phyloP scores from a whole-genome alignment of 2,888 invertebrate genomes.

The Amblyjoppa fuscipennis region DNA sequence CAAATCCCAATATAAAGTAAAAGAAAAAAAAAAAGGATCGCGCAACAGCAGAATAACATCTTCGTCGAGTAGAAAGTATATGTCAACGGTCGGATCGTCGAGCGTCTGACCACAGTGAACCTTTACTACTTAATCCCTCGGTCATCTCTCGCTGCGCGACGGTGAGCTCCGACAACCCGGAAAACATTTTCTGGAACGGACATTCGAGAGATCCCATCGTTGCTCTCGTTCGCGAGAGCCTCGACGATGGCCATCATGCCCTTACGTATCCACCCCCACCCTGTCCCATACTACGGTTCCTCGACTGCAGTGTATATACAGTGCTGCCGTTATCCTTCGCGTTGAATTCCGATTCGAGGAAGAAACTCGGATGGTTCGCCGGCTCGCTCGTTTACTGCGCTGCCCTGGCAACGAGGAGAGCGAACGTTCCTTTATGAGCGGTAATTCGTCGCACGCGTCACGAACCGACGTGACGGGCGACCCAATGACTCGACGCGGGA shows the following conservation, averaged over 20 bases:
- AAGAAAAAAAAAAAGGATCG: constrained; percentile 7
- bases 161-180: constrained; percentile 42
- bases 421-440: constrained; percentile 75
- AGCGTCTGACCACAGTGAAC: constrained; percentile 19
- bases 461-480: constrained; percentile 73
- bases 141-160: not conserved
- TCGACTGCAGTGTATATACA: constrained; percentile 13
- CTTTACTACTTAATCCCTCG: constrained; percentile 46
- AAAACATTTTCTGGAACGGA: constrained; percentile 51
- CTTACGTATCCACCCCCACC: constrained; percentile 1
- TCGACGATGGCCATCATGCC: constrained; percentile 26
- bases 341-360: constrained; percentile 63
- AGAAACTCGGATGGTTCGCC: constrained; percentile 36
- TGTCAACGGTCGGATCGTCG: not conserved
- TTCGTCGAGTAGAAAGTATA: not conserved
- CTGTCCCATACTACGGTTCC: constrained; percentile 3
- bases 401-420: constrained; percentile 60
- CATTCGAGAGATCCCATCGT: constrained; percentile 31
- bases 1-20: not conserved
- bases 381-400: constrained; percentile 37
- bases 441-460: constrained; percentile 78
- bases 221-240: constrained; percentile 30
- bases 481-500: constrained; percentile 66
- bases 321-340: constrained; percentile 35
- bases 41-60: not conserved